Evolutionary conservation across 2,797 vertebrate genomes (phyloP), one percentile per base, ranked within the genome.

Genomic region (Philypnodon macrostomus): DNA sequence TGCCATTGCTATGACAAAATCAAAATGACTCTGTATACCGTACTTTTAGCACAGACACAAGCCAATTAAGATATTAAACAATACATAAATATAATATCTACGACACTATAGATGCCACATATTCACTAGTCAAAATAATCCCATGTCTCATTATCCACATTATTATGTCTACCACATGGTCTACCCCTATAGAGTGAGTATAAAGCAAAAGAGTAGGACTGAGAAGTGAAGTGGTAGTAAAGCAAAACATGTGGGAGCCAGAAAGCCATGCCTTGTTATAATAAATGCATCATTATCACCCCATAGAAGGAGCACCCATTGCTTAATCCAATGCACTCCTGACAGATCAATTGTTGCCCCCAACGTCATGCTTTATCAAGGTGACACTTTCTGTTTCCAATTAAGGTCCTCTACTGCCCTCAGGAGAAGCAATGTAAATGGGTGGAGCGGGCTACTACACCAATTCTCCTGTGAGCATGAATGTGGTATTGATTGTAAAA

Each of bases 331-430:
- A 16, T 1, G 13, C 1, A 2, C 24, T 30, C 14, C 16, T 11
- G 18, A 39, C 32, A 36, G 67, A 74, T 66, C 59, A 33, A 63
- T 63, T 63, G 19, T 33, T 17, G 24, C 0, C 16, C 26, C 46
- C 19, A 31, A 42, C 44, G 40, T 16, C 15, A 27, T 2, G 3
- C 48, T 71, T 34, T 30, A 67, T 69, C 73, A 80, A 70, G 62
- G 64, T 79, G 79, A 80, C 76, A 59, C 54, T 14, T 40, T 38
- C 24, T 47, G 4, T 40, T 27, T 2, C 26, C 44, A 56, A 55
- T 70, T 67, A 68, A 67, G 42, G 68, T 21, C 11, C 46, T 54
- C 53, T 34, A 12, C 30, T 24, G 38, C 62, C 45, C 68, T 46
- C 53, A 31, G 64, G 54, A 51, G 56, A 27, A 14, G 32, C 7